phyloP scores from a whole-genome alignment of 2,113 vertebrate genomes.

The Pomatostomus ruficeps region DNA sequence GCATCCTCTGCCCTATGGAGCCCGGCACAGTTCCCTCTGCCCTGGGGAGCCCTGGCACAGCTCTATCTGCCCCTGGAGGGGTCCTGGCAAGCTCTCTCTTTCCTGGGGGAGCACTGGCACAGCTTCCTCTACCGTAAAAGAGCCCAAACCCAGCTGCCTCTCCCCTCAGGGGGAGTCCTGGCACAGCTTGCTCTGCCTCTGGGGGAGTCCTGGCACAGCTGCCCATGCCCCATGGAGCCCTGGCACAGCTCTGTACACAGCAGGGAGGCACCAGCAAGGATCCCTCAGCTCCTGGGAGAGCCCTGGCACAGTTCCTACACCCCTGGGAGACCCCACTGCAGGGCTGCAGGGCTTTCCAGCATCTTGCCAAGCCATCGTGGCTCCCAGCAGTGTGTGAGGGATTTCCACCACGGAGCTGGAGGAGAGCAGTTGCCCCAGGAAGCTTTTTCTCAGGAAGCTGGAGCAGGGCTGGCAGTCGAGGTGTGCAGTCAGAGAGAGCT shows the following conservation, averaged over 20 bases:
- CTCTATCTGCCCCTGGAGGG: background rate
- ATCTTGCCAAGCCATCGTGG: background rate
- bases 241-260: background rate
- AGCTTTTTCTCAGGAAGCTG: background rate
- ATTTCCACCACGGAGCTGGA: background rate
- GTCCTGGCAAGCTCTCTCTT: background rate
- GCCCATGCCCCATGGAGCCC: background rate
- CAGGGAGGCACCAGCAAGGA: background rate
- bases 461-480: background rate
- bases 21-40: background rate
- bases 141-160: background rate
- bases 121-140: background rate
- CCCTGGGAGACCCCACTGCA: background rate
- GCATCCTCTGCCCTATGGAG: background rate
- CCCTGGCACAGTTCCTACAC: background rate
- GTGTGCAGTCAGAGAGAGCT: background rate
- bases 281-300: background rate
- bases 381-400: background rate
- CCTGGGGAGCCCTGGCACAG: background rate
- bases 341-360: background rate
- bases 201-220: background rate
- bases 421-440: background rate
- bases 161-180: background rate
- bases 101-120: background rate
- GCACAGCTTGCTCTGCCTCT: background rate